phyloP scores from a whole-genome alignment of 1,140 invertebrate species.

The Drosophila carrolli region DNA sequence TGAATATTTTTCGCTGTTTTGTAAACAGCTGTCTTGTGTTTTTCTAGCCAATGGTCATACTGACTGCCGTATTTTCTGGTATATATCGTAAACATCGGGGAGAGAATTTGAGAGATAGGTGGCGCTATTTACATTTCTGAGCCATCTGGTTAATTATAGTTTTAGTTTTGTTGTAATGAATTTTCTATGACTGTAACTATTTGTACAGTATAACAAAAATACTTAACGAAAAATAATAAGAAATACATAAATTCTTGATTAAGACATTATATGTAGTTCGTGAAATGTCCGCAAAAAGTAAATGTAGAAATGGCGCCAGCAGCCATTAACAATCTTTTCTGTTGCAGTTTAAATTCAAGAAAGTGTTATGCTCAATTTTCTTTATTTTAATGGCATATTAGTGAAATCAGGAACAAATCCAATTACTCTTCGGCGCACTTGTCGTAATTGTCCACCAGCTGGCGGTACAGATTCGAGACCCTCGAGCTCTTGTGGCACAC shows the following conservation, averaged over 20 bases:
- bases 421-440: slow-evolving; percentile 42
- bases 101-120: not conserved
- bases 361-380: not conserved
- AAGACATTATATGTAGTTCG: not conserved
- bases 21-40: slow-evolving; percentile 4
- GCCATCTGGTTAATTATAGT: not conserved
- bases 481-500: slow-evolving; percentile 88
- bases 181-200: too few species aligned
- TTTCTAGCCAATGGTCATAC: not conserved
- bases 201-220: not conserved
- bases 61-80: not conserved
- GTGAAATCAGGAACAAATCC: not conserved
- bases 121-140: not conserved
- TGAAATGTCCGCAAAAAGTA: not conserved
- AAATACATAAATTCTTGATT: too few species aligned
- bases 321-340: too few species aligned
- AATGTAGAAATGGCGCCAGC: not conserved
- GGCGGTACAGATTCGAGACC: slow-evolving; percentile 86
- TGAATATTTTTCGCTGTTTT: slow-evolving; percentile 17
- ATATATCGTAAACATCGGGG: not conserved
- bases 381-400: not conserved
- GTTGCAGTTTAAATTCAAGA: too few species aligned
- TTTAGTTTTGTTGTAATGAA: too few species aligned
- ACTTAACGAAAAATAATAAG: too few species aligned
- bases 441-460: slow-evolving; percentile 84